These are phyloP conservation scores for Podarcis cretensis DNA, from an alignment of 2,113 vertebrate species.

Conservation along the genomic window DNA sequence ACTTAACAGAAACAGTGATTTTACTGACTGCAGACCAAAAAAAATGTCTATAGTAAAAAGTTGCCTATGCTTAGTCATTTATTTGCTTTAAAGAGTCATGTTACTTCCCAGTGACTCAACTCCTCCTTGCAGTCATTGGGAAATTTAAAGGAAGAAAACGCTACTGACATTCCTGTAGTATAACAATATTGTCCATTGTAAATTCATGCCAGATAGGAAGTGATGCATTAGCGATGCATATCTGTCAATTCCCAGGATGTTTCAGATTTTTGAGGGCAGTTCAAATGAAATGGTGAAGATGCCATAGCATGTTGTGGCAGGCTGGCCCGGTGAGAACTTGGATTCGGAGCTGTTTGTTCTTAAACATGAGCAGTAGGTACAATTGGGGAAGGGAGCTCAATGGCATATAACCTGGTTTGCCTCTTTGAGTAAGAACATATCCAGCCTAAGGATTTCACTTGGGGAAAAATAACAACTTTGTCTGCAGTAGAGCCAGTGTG, in stretches of 20 bases:
- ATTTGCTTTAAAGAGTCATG: constrained; percentile 62
- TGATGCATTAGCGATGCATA: constrained; percentile 61
- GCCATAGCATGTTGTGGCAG: constrained; percentile 40
- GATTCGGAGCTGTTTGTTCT: background rate
- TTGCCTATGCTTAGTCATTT: constrained; percentile 69
- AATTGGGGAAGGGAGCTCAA: background rate
- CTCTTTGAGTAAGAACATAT: background rate
- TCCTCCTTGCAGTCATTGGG: constrained; percentile 54
- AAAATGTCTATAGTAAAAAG: constrained; percentile 54
- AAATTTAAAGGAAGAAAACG: constrained; percentile 57
- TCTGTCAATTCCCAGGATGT: constrained; percentile 75
- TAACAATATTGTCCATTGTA: constrained; percentile 72
- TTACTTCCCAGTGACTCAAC: constrained; percentile 66
- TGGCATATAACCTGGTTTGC: background rate
- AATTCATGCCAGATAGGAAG: constrained; percentile 67
- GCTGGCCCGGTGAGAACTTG: constrained; percentile 29
- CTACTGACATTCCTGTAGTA: constrained; percentile 58
- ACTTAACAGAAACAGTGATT: constrained; percentile 60
- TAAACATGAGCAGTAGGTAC: background rate
- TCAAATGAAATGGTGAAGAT: constrained; percentile 48
- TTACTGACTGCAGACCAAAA: constrained; percentile 60
- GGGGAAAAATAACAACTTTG: background rate
- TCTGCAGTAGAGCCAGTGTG: background rate
- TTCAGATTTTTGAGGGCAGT: constrained; percentile 69
- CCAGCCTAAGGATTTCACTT: background rate